phyloP scores from a whole-genome alignment of 2,113 vertebrate genomes.

The Pygoscelis antarcticus region DNA sequence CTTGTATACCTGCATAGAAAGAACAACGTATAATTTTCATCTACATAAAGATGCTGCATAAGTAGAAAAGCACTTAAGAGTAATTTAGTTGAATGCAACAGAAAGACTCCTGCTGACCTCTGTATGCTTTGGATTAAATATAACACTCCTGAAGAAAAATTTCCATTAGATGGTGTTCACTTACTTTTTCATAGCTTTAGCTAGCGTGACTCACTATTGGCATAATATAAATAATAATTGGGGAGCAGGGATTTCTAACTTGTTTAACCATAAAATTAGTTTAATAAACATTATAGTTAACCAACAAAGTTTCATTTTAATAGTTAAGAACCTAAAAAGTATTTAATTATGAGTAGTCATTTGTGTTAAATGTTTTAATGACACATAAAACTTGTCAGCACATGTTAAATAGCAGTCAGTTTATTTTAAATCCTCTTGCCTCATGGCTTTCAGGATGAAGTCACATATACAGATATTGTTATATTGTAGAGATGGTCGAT shows the following conservation, averaged over 20 bases:
- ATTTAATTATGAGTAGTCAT: neutral
- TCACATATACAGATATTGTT: neutral
- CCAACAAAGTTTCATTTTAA: neutral
- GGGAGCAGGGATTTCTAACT: neutral
- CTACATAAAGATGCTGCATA: neutral
- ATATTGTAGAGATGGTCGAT: neutral
- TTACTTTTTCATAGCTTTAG: neutral
- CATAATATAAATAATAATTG: neutral
- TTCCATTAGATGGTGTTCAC: neutral
- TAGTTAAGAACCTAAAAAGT: neutral
- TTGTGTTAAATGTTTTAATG: conserved; percentile 29
- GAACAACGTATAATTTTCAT: neutral
- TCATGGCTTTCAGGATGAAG: neutral
- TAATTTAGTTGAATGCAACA: neutral
- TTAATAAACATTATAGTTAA: conserved; percentile 3
- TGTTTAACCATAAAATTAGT: conserved; percentile 8
- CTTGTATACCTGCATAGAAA: neutral
- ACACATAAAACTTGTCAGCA: neutral
- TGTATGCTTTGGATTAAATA: neutral
- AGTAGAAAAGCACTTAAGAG: neutral
- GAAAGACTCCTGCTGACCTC: neutral
- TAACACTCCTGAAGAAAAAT: neutral
- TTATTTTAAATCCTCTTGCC: neutral
- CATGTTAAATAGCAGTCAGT: neutral
- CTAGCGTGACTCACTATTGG: neutral